Base-by-base conservation (phyloP, 2,113 vertebrate species). In the Thunnus maccoyii region DNA sequence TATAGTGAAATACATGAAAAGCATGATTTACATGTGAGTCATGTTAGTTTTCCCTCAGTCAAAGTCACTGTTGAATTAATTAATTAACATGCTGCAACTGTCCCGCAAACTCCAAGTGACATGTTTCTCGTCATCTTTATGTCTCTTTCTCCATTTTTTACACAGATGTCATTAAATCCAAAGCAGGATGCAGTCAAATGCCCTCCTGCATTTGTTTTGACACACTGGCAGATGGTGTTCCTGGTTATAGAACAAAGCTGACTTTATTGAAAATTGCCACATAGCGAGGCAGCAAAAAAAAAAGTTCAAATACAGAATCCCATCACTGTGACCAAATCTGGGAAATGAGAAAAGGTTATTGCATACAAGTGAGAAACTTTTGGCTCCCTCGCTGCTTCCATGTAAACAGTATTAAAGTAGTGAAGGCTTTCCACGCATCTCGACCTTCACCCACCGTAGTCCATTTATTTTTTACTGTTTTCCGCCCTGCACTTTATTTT, bases 181-280 rank as follows among this genome's bases (percentile, higher is more conserved):
- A 67, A 84, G 80, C 65, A 79, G 72, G 61, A 50, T 66, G 64
- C 16, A 72, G 65, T 76, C 83, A 86, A 89, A 88, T n/a, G 75
- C 54, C 60, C 80, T 69, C 54, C 63, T 87, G 64, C 48, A 85
- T 88, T 84, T 88, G 72, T 87, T 89, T 83, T 82, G 74, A 84
- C 64, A 85, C 75, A 63, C 16, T 75, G 69, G 82, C 87, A 92
- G 89, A 94, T 92, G 89, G 86, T 76, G 61, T 69, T 71, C 63
- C 70, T 60, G 27, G 58, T 65, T 82, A 41, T 61, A 79, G 64
- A 89, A 77, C 30, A 84, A 89, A 75, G 70, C 76, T 65, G 84
- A 86, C 76, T 91, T 93, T 90, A 88, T 72, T 91, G 70, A 82
- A 79, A 82, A 85, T 32, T 72, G 63, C 48, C 73, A 84, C 80